These are phyloP conservation scores for Ectropis crepuscularia DNA, from an alignment of 2,888 invertebrate species.

Conservation along the genomic window DNA sequence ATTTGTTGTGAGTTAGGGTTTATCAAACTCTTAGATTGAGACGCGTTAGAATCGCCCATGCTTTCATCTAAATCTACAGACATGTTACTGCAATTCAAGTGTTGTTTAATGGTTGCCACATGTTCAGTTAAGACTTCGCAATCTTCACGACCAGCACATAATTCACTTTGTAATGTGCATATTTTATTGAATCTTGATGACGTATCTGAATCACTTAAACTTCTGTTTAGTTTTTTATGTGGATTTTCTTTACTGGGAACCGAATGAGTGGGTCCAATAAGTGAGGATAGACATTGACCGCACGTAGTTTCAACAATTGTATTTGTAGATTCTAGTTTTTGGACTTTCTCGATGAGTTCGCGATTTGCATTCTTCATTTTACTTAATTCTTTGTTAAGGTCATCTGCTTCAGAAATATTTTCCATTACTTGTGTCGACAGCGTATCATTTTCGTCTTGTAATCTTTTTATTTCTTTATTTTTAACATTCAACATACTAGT, in stretches of 20 bases:
- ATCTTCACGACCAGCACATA: constrained; percentile 73
- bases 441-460: constrained; percentile 81
- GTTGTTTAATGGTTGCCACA: constrained; percentile 74
- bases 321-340: constrained; percentile 35
- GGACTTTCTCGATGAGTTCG: constrained; percentile 52
- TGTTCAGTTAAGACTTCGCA: constrained; percentile 75
- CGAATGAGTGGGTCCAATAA: constrained; percentile 52
- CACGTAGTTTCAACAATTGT: constrained; percentile 44
- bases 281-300: constrained; percentile 50
- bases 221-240: constrained; percentile 64
- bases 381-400: constrained; percentile 69
- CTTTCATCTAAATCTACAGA: constrained; percentile 73
- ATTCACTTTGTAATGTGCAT: constrained; percentile 71
- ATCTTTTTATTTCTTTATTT: constrained; percentile 55
- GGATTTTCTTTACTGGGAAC: constrained; percentile 43
- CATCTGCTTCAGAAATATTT: constrained; percentile 81
- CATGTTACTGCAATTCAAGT: constrained; percentile 67
- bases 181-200: constrained; percentile 72
- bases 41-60: constrained; percentile 56
- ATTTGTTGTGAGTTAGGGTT: constrained; percentile 44
- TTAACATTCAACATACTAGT: constrained; percentile 51
- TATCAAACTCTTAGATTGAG: constrained; percentile 50
- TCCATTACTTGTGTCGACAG: constrained; percentile 86
- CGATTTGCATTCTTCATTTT: constrained; percentile 52
- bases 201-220: constrained; percentile 70